Evolutionary conservation across 2,113 vertebrate species (phyloP), one percentile per base, ranked within the genome.

Genomic region (Rhizomys pruinosus): DNA sequence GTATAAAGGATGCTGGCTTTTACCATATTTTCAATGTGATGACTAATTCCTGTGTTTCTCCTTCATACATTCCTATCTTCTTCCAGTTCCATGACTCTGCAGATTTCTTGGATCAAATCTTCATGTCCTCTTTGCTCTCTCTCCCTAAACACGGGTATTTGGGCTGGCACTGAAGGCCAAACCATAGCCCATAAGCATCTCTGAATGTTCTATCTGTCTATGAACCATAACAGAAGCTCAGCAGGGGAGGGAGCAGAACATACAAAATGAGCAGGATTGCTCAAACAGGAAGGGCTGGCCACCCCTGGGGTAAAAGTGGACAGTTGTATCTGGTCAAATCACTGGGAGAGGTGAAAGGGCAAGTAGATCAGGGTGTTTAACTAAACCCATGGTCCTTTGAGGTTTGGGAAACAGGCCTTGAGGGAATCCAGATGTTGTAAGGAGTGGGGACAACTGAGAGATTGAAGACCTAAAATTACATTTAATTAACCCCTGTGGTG

Each of bases 401-500:
- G 29, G 88, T 78, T 92, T 59, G 90, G 59, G 42, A 85, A 95
- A 90, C 32, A 74, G 66, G 87, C 94, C 89, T 93, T 72, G 27
- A 78, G 61, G 91, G 66, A 74, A 42, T 61, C 25, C 66, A 34
- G 55, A 42, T 78, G 63, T 77, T 34, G 57, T 4, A 15, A 13
- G 47, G 68, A 81, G 5, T 80, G 44, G 73, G 37, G 64, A 69
- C 52, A 85, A 91, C 42, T 80, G 64, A 71, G 68, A 87, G 47
- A 81, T 2, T 84, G 90, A 90, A 91, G 84, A 91, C 94, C 8
- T 52, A 78, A 44, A 97, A 90, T 88, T 34, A 86, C 34, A 34
- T 79, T 89, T 91, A 96, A 96, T 95, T 52, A 91, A 7, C 81
- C 85, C 79, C 63, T 93, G 87, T 71, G 69, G 68, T 81, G 77